Conservation (phyloP, 2,113 vertebrate species). For the Ailuropoda melanoleuca region DNA sequence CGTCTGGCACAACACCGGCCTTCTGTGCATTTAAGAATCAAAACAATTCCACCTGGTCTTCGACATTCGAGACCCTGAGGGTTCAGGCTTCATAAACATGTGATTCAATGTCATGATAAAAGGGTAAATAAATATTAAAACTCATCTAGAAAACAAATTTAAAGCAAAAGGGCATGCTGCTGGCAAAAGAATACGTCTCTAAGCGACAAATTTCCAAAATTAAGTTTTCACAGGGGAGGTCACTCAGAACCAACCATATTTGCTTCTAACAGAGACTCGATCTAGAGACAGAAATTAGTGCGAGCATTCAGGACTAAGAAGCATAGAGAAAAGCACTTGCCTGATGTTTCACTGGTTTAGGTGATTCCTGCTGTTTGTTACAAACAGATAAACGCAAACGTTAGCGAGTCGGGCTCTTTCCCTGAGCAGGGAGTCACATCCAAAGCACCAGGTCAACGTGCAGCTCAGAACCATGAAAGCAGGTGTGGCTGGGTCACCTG, state of each 20-base stretch:
- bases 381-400: slow-evolving; percentile 92
- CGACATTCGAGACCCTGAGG: neutral
- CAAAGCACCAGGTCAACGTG: slow-evolving; percentile 30
- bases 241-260: neutral
- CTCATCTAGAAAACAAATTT: slow-evolving; percentile 26
- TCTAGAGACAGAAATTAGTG: slow-evolving; percentile 51
- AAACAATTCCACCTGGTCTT: neutral
- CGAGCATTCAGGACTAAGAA: slow-evolving; percentile 72
- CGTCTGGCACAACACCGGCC: neutral
- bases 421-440: slow-evolving; percentile 68
- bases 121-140: neutral
- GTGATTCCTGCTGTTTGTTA: slow-evolving; percentile 95
- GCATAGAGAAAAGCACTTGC: slow-evolving; percentile 91
- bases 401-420: slow-evolving; percentile 85
- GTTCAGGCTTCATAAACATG: slow-evolving; percentile 29
- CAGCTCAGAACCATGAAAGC: neutral
- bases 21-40: neutral
- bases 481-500: neutral
- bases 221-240: neutral
- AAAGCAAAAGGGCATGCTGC: slow-evolving; percentile 61
- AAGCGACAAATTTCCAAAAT: slow-evolving; percentile 9
- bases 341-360: slow-evolving; percentile 96
- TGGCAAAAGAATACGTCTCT: slow-evolving; percentile 3
- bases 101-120: slow-evolving; percentile 63
- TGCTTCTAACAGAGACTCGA: slow-evolving; percentile 8